Evolutionary conservation across 92 coral and sea anemone species (phyloP).

Genomic region (Porites evermanni): DNA sequence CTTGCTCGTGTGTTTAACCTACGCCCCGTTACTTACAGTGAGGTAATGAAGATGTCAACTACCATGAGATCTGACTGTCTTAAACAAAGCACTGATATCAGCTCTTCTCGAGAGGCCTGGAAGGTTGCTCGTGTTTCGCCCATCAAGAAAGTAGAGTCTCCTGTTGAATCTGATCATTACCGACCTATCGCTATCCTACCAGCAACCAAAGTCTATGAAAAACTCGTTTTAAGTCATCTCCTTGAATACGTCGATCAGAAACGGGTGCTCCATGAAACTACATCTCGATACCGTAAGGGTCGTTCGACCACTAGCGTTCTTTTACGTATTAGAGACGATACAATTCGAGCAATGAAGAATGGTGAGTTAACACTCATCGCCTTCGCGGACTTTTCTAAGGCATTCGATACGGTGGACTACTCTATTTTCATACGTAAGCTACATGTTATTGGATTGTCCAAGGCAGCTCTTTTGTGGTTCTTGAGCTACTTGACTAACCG

Average conservation of each 20-base stretch:
- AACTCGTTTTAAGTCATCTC: conserved; percentile 44
- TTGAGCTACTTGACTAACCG: conserved; percentile 30
- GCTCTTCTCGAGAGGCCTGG: conserved; percentile 55
- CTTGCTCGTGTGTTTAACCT: conserved; percentile 15
- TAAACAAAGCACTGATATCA: conserved; percentile 40
- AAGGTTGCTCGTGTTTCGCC: conserved; percentile 46
- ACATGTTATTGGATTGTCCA: conserved; percentile 41
- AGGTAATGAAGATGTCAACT: conserved; percentile 32
- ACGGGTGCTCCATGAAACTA: conserved; percentile 11
- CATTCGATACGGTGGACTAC: conserved; percentile 67
- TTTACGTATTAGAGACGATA: conserved; percentile 54
- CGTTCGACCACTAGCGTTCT: conserved; percentile 29
- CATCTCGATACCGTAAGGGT: conserved; percentile 14
- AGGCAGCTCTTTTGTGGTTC: neutral
- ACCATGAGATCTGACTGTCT: conserved; percentile 51
- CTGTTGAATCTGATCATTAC: conserved; percentile 37
- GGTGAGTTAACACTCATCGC: conserved; percentile 47
- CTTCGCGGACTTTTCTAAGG: conserved; percentile 64
- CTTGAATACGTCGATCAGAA: conserved; percentile 48
- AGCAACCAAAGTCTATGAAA: conserved; percentile 50
- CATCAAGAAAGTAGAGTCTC: conserved; percentile 43
- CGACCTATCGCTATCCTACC: conserved; percentile 62
- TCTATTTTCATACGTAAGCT: conserved; percentile 31
- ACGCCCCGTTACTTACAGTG: conserved; percentile 52
- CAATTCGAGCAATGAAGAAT: conserved; percentile 55